Evolutionary conservation across 2,113 vertebrate genomes (phyloP).

Genomic region (Motacilla tschutschensis): DNA sequence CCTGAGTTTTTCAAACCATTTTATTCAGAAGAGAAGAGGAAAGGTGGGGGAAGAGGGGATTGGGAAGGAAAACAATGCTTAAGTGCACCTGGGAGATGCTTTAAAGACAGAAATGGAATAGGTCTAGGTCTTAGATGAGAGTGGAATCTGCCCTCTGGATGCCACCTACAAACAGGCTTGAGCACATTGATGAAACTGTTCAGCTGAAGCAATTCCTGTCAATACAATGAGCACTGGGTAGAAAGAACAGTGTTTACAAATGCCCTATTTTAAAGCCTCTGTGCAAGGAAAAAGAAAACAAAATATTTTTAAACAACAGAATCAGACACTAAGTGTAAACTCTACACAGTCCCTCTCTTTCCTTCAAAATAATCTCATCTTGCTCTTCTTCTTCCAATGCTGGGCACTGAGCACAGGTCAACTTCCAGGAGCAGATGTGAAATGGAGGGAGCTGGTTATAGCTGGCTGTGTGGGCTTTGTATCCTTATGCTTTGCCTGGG

Average conservation of each 20-base stretch:
- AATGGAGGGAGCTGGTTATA: not conserved
- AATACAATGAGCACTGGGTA: slow-evolving; percentile 65
- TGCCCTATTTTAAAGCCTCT: slow-evolving; percentile 65
- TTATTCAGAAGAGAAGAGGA: not conserved
- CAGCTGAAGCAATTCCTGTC: slow-evolving; percentile 61
- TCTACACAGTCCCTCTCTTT: not conserved
- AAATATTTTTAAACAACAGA: slow-evolving; percentile 33
- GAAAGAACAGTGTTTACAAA: slow-evolving; percentile 50
- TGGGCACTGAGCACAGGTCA: not conserved
- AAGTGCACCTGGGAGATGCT: slow-evolving; percentile 60
- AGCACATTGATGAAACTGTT: slow-evolving; percentile 56
- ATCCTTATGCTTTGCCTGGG: not conserved
- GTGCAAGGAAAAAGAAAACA: not conserved
- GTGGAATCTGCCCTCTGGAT: slow-evolving; percentile 71
- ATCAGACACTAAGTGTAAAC: not conserved
- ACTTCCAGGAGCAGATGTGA: not conserved
- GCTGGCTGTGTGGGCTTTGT: not conserved
- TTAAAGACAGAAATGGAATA: slow-evolving; percentile 46
- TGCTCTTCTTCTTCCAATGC: not conserved
- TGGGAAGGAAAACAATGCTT: not conserved
- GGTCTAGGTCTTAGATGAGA: slow-evolving; percentile 36
- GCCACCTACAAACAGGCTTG: slow-evolving; percentile 62
- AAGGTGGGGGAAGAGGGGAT: not conserved
- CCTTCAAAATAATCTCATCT: not conserved
- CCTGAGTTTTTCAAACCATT: not conserved